phyloP scores from a whole-genome alignment of 92 coral and sea anemone genomes.

The Porites cylindrica region DNA sequence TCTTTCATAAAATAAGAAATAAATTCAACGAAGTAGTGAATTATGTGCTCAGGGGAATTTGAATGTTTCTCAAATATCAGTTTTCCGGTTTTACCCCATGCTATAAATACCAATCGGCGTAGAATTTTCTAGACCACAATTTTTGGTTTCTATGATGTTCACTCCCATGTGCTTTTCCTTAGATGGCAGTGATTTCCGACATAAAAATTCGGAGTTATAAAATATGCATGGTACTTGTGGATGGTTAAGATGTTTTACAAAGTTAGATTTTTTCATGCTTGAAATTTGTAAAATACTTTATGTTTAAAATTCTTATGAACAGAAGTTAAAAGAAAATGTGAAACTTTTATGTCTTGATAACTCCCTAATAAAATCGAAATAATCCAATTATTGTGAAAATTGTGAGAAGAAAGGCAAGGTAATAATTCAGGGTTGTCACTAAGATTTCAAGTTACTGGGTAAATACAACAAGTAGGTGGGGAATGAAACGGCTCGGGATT shows the following conservation, averaged over 20 bases:
- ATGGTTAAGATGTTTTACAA: neutral
- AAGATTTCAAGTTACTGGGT: no score
- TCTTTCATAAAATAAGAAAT: no score
- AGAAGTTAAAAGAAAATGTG: no score
- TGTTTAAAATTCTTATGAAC: neutral
- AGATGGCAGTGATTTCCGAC: neutral
- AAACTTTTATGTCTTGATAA: no score
- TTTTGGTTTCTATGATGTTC: neutral
- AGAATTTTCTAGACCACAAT: conserved; percentile 1
- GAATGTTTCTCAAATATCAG: neutral
- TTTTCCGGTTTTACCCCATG: neutral
- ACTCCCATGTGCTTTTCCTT: neutral
- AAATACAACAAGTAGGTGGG: no score
- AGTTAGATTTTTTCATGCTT: neutral
- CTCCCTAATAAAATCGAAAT: no score
- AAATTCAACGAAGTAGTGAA: no score
- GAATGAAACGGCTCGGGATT: no score
- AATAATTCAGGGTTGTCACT: no score
- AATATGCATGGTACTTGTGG: neutral
- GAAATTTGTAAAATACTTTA: neutral
- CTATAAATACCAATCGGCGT: neutral
- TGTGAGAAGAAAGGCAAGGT: no score
- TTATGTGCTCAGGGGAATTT: neutral
- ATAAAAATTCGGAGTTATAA: neutral
- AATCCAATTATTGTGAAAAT: no score